Evolutionary conservation across 2,888 invertebrate genomes (phyloP).

Genomic region (Drosophila cognata): DNA sequence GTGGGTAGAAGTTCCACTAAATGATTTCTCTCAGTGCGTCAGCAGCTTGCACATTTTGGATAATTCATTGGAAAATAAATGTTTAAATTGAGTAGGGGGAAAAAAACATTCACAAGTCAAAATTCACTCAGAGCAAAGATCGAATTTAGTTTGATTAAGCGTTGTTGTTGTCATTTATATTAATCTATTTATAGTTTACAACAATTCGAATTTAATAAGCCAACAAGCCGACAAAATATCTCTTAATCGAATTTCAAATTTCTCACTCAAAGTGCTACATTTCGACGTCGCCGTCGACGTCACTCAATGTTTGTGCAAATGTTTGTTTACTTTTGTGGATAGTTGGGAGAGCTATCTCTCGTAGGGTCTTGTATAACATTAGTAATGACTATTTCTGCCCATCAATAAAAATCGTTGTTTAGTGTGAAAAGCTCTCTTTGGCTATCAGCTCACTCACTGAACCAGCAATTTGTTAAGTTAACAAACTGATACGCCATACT

Average conservation of each 20-base stretch:
- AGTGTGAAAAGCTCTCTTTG: not conserved
- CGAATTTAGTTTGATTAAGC: conserved; percentile 8
- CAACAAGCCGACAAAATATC: not conserved
- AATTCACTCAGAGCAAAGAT: not conserved
- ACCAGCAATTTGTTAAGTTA: conserved; percentile 12
- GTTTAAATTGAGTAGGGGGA: conserved; percentile 28
- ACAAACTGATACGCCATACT: not conserved
- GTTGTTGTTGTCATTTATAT: conserved; percentile 9
- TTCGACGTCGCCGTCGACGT: too few species aligned
- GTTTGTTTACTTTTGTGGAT: not conserved
- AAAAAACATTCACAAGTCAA: not conserved
- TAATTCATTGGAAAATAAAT: conserved; percentile 67
- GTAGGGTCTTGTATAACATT: not conserved
- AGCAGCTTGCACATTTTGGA: conserved; percentile 47
- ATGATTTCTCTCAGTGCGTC: conserved; percentile 54
- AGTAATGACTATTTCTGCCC: not conserved
- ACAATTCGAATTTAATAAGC: not conserved
- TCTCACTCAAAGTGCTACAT: not conserved
- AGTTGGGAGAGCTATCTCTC: not conserved
- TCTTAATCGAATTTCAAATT: not conserved
- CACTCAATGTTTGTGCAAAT: not conserved
- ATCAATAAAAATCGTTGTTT: not conserved
- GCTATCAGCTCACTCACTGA: conserved; percentile 6
- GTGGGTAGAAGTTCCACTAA: conserved; percentile 21
- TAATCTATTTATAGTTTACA: conserved; percentile 15